Percentiles rank a stretch among this genome's conserved stretches.
Conservation (phyloP, 1,140 invertebrate species). For the Drosophila ohnishii region DNA sequence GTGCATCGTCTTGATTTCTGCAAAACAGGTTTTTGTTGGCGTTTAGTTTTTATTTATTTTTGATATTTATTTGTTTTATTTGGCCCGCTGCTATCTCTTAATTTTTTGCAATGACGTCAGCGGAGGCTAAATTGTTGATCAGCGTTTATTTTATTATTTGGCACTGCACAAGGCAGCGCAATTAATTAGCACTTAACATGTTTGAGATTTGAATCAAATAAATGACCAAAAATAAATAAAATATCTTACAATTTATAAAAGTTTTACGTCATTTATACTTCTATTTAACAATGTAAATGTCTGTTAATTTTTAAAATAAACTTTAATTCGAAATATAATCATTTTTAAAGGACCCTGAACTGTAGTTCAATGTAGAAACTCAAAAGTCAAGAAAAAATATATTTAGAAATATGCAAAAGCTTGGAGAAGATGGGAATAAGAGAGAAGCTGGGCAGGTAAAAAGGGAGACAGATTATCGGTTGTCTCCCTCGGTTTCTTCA, state of each 20-base stretch:
- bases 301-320: too few species aligned
- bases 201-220: conserved; percentile 13
- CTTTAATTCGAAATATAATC: too few species aligned
- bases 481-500: conserved; percentile 10
- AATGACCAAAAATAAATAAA: background rate
- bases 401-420: conserved; percentile 18
- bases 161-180: conserved; percentile 20
- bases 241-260: background rate
- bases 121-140: conserved; percentile 30
- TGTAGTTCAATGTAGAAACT: background rate
- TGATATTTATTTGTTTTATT: conserved; percentile 31
- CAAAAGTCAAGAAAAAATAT: background rate
- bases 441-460: conserved; percentile 18
- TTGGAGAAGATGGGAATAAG: conserved; percentile 10
- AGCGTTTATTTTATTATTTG: conserved; percentile 28
- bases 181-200: conserved; percentile 38
- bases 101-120: conserved; percentile 48
- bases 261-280: background rate
- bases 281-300: too few species aligned
- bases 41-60: conserved; percentile 50
- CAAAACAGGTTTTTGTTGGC: conserved; percentile 41
- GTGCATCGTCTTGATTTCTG: conserved; percentile 24
- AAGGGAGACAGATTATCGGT: conserved; percentile 11
- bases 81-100: conserved; percentile 42
- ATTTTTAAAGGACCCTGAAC: too few species aligned